These are phyloP conservation scores for Branchinecta lynchi DNA, from an alignment of 1,140 invertebrate genomes.

Conservation along the genomic window DNA sequence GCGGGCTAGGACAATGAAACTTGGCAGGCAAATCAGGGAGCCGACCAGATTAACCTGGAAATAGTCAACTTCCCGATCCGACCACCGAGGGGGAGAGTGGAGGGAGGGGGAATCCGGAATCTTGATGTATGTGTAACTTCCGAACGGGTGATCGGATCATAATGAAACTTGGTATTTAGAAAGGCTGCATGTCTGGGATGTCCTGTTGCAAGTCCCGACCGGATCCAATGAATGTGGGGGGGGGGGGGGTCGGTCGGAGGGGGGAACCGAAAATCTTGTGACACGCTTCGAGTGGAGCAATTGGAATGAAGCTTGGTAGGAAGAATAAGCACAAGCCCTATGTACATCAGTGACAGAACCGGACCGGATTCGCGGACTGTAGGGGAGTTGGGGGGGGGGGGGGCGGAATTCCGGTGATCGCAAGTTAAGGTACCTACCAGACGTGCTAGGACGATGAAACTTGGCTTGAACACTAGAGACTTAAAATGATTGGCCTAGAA, in stretches of 20 bases:
- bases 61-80: too few relatives aligned
- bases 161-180: conserved; percentile 7
- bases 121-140: too few relatives aligned
- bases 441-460: conserved; percentile 1
- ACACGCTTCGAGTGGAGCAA: not conserved
- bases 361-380: not conserved
- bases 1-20: too few relatives aligned
- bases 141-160: too few relatives aligned
- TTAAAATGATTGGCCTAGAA: not conserved
- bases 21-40: too few relatives aligned
- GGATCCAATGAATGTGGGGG: not conserved
- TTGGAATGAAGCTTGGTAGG: not conserved
- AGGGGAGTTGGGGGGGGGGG: conserved; percentile 2
- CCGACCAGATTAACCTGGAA: too few relatives aligned
- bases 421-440: too few relatives aligned
- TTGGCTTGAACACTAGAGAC: not conserved
- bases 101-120: too few relatives aligned
- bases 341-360: too few relatives aligned
- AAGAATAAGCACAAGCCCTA: conserved; percentile 10
- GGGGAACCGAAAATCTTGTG: not conserved
- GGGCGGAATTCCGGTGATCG: too few relatives aligned
- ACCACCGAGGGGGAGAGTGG: too few relatives aligned
- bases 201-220: not conserved
- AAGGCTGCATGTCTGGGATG: not conserved
- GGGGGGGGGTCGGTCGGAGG: too few relatives aligned